These are phyloP conservation scores for Sebastes melanostomus DNA, from an alignment of 2,797 vertebrate species.

Conservation along the genomic window DNA sequence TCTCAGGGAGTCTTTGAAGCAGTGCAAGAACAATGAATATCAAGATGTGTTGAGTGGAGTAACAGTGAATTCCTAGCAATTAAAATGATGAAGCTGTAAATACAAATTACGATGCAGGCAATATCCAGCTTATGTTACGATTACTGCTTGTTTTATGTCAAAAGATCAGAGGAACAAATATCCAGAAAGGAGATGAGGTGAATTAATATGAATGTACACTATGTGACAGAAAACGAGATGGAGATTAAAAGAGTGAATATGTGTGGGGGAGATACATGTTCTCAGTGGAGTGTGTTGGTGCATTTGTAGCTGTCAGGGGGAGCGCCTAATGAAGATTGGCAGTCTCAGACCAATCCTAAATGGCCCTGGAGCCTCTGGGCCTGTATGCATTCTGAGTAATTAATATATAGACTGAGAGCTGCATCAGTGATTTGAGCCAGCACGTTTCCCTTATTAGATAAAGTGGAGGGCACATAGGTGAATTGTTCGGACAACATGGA, in stretches of 20 bases:
- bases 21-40: slow-evolving; percentile 36
- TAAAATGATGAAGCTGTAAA: slow-evolving; percentile 26
- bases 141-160: not conserved
- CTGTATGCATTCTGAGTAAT: slow-evolving; percentile 31
- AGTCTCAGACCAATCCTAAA: slow-evolving; percentile 48
- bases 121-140: not conserved
- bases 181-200: not conserved
- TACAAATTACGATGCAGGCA: not conserved
- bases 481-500: not conserved
- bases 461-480: slow-evolving; percentile 14
- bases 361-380: not conserved
- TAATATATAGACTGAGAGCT: slow-evolving; percentile 41
- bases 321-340: slow-evolving; percentile 48
- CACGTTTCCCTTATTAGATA: slow-evolving; percentile 29
- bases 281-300: not conserved
- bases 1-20: slow-evolving; percentile 14
- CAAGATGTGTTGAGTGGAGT: slow-evolving; percentile 10
- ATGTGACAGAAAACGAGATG: not conserved
- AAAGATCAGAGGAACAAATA: not conserved
- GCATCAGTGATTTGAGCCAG: slow-evolving; percentile 27
- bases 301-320: slow-evolving; percentile 17
- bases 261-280: not conserved
- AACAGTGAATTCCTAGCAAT: not conserved
- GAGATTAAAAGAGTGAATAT: not conserved
- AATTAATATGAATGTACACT: not conserved